Evolutionary conservation across 2,888 invertebrate species (phyloP), one percentile per base, ranked within the genome.

Genomic region (Apodemia duryi): DNA sequence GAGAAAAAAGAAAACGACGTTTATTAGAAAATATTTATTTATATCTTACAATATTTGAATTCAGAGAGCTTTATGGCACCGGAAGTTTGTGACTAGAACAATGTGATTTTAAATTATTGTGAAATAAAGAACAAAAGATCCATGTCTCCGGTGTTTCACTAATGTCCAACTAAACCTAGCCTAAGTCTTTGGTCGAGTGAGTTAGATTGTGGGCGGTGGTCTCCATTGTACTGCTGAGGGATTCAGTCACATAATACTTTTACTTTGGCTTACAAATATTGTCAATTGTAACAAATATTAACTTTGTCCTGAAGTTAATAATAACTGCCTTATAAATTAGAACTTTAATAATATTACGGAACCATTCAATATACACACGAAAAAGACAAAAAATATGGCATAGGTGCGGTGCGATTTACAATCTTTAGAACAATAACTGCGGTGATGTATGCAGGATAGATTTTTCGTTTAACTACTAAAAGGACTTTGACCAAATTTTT

Each of bases 181-280:
- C 76, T 79, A 84, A 79, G 83, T 91, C 90, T 91, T 91, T 91
- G 90, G 90, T 91, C 86, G 79, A 76, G 75, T 86, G 84, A 86
- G 85, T 86, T 85, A 86, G 82, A 79, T 78, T 63, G 77, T 81
- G 71, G 69, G 67, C 66, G 67, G 64, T 51, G 49, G 13, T 61
- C 35, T 61, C 41, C 32, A 43, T 64, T 64, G 60, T 64, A 60
- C 57, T 63, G 54, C 54, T 41, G 21, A 52, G 10, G 21, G 28
- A 9, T 52, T 52, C 52, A 52, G 61, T 73, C 73, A 75, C 74
- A 74, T 86, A 86, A 88, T 88, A 88, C 88, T 86, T 79, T 82
- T 77, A 75, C 80, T 88, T 88, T 88, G 87, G 86, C 86, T 82
- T 81, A 76, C 77, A 75, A 73, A 74, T 84, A 79, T 82, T 79